Percentiles rank a stretch among this genome's conserved stretches.
These are phyloP conservation scores for Peromyscus aztecus DNA, from an alignment of 2,797 vertebrate species.

Conservation along the genomic window DNA sequence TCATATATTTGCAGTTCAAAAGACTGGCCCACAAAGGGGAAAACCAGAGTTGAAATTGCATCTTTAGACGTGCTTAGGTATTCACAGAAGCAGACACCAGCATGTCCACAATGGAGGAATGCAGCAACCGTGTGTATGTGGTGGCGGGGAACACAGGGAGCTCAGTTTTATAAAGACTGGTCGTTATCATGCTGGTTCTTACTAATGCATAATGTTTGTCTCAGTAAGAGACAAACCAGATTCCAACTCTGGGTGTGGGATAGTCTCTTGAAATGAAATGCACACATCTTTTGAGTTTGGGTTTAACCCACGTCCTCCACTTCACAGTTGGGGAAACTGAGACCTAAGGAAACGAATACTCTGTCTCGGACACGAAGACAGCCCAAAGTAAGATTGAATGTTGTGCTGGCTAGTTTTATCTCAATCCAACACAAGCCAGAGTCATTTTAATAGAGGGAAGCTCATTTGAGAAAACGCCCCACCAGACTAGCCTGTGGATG, in stretches of 20 bases:
- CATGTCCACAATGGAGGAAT: neutral
- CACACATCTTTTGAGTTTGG: neutral
- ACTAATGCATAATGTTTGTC: neutral
- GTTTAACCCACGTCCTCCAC: neutral
- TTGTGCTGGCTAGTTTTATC: neutral
- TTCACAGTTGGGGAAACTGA: neutral
- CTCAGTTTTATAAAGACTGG: neutral
- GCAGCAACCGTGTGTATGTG: neutral
- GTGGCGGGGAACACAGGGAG: too few species aligned
- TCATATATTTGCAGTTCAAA: constrained; percentile 81
- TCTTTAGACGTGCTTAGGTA: constrained; percentile 58
- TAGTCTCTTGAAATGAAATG: constrained; percentile 7
- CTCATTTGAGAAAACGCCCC: neutral
- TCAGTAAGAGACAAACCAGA: neutral
- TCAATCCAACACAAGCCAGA: neutral
- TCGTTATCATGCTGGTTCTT: neutral
- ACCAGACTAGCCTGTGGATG: neutral
- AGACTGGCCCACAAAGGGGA: constrained; percentile 68
- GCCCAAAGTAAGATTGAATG: neutral
- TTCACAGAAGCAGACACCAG: constrained; percentile 42
- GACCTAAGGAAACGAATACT: neutral
- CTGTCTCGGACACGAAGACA: neutral
- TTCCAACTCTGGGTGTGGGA: neutral
- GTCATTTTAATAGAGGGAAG: neutral
- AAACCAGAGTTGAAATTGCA: constrained; percentile 33